Conservation (phyloP, 2,888 invertebrate genomes). For the Dexiosoma caninum region DNA sequence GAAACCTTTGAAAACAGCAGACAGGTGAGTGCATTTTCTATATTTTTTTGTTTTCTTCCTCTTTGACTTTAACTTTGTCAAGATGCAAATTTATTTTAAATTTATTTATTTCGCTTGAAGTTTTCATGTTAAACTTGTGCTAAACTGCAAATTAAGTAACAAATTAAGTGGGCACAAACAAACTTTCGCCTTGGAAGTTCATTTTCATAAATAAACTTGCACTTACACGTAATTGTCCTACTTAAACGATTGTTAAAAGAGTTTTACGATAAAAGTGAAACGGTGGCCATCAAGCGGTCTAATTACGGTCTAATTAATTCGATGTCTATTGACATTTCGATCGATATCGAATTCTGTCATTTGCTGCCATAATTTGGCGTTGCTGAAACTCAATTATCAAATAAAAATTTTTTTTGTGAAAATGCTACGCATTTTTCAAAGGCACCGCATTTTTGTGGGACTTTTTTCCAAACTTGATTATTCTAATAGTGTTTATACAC, state of each 20-base stretch:
- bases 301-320: too few species aligned
- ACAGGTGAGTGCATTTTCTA: constrained; percentile 65
- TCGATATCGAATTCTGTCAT: too few species aligned
- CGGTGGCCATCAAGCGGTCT: background rate
- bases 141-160: constrained; percentile 37
- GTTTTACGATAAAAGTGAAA: background rate
- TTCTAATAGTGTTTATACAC: too few species aligned
- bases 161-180: background rate
- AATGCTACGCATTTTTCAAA: too few species aligned
- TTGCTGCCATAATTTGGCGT: too few species aligned
- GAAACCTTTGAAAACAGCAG: constrained; percentile 56
- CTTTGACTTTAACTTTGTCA: background rate
- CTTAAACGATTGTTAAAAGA: background rate
- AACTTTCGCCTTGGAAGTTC: constrained; percentile 19
- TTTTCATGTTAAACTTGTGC: constrained; percentile 19
- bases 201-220: background rate
- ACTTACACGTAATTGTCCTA: background rate
- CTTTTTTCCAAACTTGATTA: too few species aligned
- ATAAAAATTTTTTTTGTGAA: background rate
- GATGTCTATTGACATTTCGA: too few species aligned
- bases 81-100: background rate
- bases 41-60: background rate
- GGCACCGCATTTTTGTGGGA: too few species aligned
- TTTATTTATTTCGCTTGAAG: background rate
- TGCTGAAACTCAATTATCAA: too few species aligned